Evolutionary conservation across 2,888 invertebrate genomes (phyloP).

Genomic region (Apodemia zela): DNA sequence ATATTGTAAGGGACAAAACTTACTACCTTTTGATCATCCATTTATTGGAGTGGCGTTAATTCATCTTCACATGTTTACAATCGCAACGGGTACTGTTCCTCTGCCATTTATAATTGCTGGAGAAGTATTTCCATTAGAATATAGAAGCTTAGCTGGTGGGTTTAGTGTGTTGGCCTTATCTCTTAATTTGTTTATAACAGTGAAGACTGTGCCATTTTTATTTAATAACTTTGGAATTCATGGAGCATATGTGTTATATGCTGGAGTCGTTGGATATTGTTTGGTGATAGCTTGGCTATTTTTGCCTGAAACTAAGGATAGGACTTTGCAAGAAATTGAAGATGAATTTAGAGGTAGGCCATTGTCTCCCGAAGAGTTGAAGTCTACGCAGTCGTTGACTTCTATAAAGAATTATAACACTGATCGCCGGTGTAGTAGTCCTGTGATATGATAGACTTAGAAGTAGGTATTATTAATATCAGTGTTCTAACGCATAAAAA

Average conservation of each 20-base stretch:
- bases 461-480: too few relatives aligned
- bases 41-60: conserved; percentile 47
- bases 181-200: conserved; percentile 50
- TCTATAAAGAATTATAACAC: conserved; percentile 38
- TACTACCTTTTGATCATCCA: conserved; percentile 44
- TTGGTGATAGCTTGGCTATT: conserved; percentile 46
- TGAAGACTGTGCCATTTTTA: conserved; percentile 53
- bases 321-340: conserved; percentile 63
- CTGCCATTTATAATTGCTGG: conserved; percentile 85
- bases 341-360: conserved; percentile 58
- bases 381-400: conserved; percentile 42
- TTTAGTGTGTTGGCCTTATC: conserved; percentile 55
- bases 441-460: conserved; percentile 34
- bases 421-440: conserved; percentile 44
- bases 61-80: conserved; percentile 70
- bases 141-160: conserved; percentile 78
- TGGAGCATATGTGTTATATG: conserved; percentile 51
- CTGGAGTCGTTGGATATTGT: conserved; percentile 48
- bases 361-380: conserved; percentile 42
- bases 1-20: conserved; percentile 40
- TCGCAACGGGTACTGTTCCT: conserved; percentile 80
- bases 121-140: conserved; percentile 82
- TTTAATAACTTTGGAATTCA: conserved; percentile 46
- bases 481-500: too few relatives aligned
- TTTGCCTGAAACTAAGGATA: conserved; percentile 62